Conservation (phyloP, 2,888 invertebrate genomes). For the Amphipyra berbera region DNA sequence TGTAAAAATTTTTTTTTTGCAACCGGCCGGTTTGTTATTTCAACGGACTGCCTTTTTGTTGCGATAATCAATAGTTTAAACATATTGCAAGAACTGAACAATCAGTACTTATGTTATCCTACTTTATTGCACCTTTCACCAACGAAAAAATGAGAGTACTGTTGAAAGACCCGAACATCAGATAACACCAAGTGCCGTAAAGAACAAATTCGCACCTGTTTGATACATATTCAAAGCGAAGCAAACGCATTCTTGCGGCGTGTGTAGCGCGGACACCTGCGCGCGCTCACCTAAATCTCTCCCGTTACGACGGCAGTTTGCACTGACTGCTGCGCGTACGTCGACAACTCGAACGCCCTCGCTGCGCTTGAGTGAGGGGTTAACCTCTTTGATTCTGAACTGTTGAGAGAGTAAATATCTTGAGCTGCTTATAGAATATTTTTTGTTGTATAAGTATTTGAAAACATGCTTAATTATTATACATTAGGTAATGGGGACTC, state of each 20-base stretch:
- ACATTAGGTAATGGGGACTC: too few relatives aligned
- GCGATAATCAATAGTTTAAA: conserved; percentile 14
- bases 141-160: neutral
- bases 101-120: conserved; percentile 17
- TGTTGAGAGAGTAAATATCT: neutral
- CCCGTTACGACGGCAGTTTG: conserved; percentile 58
- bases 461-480: too few relatives aligned
- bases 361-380: conserved; percentile 43
- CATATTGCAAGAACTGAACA: conserved; percentile 24
- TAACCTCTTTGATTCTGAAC: conserved; percentile 29
- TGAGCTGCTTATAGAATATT: neutral
- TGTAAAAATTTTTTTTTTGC: conserved; percentile 25
- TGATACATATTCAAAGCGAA: conserved; percentile 46
- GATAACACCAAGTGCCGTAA: conserved; percentile 16
- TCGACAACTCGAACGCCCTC: conserved; percentile 25
- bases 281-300: conserved; percentile 58
- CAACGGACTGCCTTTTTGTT: conserved; percentile 16
- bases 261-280: conserved; percentile 54
- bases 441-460: too few relatives aligned
- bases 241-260: conserved; percentile 41
- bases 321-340: conserved; percentile 42
- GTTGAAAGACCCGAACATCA: conserved; percentile 11
- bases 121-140: conserved; percentile 15
- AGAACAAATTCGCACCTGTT: conserved; percentile 40
- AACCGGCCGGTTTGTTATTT: conserved; percentile 3